A percentile compares a stretch with the other conserved stretches of the same genome.
These are phyloP conservation scores for Toxotes chatareus DNA, from an alignment of 2,113 vertebrate genomes.

Conservation along the genomic window DNA sequence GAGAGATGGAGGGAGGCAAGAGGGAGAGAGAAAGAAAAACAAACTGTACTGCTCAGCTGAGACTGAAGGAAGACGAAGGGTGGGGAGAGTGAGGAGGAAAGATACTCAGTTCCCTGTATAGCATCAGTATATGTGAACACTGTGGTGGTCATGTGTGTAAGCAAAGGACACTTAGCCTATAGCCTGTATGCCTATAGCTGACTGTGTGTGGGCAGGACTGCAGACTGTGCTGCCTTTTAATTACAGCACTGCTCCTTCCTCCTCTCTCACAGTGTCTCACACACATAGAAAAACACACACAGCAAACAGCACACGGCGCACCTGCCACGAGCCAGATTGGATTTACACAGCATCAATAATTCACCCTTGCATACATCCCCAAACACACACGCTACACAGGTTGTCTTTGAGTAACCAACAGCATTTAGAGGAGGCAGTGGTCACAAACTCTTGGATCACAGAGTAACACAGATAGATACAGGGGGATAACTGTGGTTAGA, in stretches of 20 bases:
- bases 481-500: slow-evolving; percentile 10
- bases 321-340: slow-evolving; percentile 77
- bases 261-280: slow-evolving; percentile 45
- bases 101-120: neutral
- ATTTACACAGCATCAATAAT: slow-evolving; percentile 81
- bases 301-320: slow-evolving; percentile 56
- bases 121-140: slow-evolving; percentile 19
- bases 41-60: slow-evolving; percentile 31
- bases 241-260: slow-evolving; percentile 65
- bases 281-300: slow-evolving; percentile 26
- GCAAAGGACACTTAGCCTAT: slow-evolving; percentile 12
- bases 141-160: slow-evolving; percentile 34
- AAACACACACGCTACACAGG: slow-evolving; percentile 47
- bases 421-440: slow-evolving; percentile 23
- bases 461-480: neutral
- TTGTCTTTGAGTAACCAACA: slow-evolving; percentile 45
- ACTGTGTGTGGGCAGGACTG: slow-evolving; percentile 60
- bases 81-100: neutral
- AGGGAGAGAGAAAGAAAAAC: neutral
- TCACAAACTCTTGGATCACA: slow-evolving; percentile 22
- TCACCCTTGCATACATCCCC: slow-evolving; percentile 56
- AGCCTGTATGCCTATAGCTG: slow-evolving; percentile 36
- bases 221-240: slow-evolving; percentile 72
- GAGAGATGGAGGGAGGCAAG: slow-evolving; percentile 4
- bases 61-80: slow-evolving; percentile 1